Conservation (phyloP, 1,140 invertebrate species). For the Proctacanthus coquilletti region DNA sequence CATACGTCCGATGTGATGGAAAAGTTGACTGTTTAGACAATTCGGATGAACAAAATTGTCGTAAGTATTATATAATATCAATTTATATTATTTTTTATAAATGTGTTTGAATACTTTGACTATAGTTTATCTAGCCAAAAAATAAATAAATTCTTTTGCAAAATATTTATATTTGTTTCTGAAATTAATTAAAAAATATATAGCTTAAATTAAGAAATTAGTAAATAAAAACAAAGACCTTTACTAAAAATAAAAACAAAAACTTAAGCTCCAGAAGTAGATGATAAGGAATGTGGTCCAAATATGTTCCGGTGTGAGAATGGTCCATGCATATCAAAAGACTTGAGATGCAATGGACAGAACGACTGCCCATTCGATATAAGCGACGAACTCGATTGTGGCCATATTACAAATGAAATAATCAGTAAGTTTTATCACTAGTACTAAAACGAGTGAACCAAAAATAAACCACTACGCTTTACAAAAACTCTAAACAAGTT, state of each 20-base stretch:
- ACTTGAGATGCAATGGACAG: conserved; percentile 40
- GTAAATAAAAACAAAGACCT: no score
- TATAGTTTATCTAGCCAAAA: no score
- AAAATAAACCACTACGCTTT: no score
- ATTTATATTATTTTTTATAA: conserved; percentile 1
- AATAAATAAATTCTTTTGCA: no score
- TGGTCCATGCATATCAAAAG: conserved; percentile 42
- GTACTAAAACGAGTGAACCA: not conserved
- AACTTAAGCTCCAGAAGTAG: no score
- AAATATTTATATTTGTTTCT: no score
- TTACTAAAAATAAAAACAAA: no score
- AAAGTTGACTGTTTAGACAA: conserved; percentile 49
- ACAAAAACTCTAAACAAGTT: no score
- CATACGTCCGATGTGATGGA: conserved; percentile 42
- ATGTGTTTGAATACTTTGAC: not conserved
- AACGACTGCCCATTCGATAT: conserved; percentile 47
- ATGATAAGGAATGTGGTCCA: conserved; percentile 20
- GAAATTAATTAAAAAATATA: no score
- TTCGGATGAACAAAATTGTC: conserved; percentile 53
- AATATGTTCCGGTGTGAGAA: conserved; percentile 45
- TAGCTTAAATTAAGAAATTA: no score
- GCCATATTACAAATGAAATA: conserved; percentile 20
- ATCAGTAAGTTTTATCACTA: conserved; percentile 19
- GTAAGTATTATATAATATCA: no score
- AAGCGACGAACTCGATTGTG: conserved; percentile 51